Base-by-base conservation (phyloP, 2,888 invertebrate species). In the Hypomecis atomaria region DNA sequence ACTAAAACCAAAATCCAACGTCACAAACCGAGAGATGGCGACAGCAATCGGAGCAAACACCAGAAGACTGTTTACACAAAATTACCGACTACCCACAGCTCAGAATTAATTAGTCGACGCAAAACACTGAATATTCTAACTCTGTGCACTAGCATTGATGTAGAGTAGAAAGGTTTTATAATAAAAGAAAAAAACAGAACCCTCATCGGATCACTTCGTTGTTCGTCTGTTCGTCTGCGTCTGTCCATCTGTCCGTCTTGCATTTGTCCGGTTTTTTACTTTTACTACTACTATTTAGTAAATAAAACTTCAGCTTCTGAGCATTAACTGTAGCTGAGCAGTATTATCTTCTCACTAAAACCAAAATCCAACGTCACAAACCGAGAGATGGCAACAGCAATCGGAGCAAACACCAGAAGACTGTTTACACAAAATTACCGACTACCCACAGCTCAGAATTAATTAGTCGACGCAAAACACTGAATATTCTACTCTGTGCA, bases 381-480 rank as follows among this genome's bases (percentile, higher is more conserved):
- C 62, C 36, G n/a, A 54, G 43, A 43, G n/a, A 5, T 5, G 62
- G 45, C 37, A 47, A 34, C 53, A 49, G 47, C 62, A 67, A 67
- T 61, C 70, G 63, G 55, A 58, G 60, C 65, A 66, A 66, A 63
- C 57, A 59, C 64, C 59, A 57, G 54, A 72, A 76, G 72, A 73
- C 65, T 77, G 76, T 78, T 78, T 74, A 74, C 73, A 71, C 61
- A 72, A 71, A 77, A 76, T 76, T 75, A 72, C 69, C 66, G 67
- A 76, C 78, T 71, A 71, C 72, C 72, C 57, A 56, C 72, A 73
- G 71, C 75, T 71, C 71, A 62, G 76, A 81, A 82, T 79, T 81
- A 82, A 81, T 83, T 79, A 83, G 77, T 73, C 73, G 73, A 72
- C 76, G 74, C 77, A 78, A 81, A 82, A 82, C 81, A 78, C 69